Evolutionary conservation across 2,113 vertebrate genomes (phyloP).

Genomic region (Phoenicopterus ruber): DNA sequence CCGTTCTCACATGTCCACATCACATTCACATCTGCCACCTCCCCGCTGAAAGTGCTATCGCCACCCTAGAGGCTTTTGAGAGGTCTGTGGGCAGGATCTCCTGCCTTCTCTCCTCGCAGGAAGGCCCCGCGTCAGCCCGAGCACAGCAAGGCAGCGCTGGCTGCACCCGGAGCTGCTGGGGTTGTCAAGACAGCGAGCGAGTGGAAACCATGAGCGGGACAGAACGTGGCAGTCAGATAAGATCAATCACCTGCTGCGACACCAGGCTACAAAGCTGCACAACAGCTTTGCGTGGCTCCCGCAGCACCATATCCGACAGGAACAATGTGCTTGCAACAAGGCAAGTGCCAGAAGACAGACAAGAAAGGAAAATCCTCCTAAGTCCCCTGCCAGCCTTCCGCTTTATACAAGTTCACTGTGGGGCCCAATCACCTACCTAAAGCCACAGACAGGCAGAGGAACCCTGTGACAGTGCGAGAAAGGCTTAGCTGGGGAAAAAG

Average conservation of each 20-base stretch:
- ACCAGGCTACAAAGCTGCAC: background rate
- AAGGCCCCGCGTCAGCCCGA: background rate
- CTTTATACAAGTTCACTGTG: background rate
- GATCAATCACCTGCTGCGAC: background rate
- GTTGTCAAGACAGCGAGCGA: background rate
- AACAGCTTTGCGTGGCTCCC: background rate
- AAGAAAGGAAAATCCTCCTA: background rate
- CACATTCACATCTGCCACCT: background rate
- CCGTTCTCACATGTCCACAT: background rate
- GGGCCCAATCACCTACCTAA: background rate
- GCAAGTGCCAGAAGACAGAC: background rate
- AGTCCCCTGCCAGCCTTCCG: background rate
- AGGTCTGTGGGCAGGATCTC: background rate
- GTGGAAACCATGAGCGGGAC: background rate
- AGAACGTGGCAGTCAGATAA: background rate
- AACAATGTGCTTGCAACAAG: background rate
- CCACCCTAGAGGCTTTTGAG: background rate
- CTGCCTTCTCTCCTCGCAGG: background rate
- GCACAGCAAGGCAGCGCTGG: accelerated
- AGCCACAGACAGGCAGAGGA: background rate
- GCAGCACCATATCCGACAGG: accelerated
- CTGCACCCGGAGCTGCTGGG: background rate
- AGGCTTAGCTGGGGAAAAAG: background rate
- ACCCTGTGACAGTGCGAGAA: background rate
- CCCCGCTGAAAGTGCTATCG: background rate